phyloP scores from a whole-genome alignment of 2,113 vertebrate genomes.

The Rousettus leschenaultii region DNA sequence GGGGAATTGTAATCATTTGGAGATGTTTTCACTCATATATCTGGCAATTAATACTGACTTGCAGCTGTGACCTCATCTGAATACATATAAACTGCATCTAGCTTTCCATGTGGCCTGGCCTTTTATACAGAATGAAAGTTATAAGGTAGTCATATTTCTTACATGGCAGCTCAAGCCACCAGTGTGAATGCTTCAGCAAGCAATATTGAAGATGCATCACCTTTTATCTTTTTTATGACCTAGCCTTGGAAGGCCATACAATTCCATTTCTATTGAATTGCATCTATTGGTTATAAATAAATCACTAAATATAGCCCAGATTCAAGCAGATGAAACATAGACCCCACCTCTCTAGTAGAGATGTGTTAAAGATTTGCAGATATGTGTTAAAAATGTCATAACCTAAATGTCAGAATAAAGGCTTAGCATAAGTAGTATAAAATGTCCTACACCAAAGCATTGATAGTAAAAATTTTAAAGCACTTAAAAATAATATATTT shows the following conservation, averaged over 20 bases:
- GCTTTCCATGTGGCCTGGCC: neutral
- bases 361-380: neutral
- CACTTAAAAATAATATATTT: neutral
- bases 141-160: neutral
- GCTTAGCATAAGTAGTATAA: neutral
- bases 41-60: neutral
- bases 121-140: neutral
- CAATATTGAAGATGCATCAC: neutral
- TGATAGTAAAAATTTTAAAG: neutral
- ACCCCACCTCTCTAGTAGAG: neutral
- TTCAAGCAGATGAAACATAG: neutral
- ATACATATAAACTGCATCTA: neutral
- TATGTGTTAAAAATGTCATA: neutral
- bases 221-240: neutral
- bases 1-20: neutral
- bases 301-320: neutral
- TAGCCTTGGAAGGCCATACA: neutral
- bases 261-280: neutral
- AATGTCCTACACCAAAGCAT: neutral
- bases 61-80: neutral
- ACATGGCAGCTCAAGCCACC: neutral
- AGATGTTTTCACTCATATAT: neutral
- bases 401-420: neutral
- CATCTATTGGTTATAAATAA: neutral
- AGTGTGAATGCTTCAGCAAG: neutral